These are phyloP conservation scores for Philopedon plagiatum DNA, from an alignment of 2,888 invertebrate genomes.

Conservation along the genomic window DNA sequence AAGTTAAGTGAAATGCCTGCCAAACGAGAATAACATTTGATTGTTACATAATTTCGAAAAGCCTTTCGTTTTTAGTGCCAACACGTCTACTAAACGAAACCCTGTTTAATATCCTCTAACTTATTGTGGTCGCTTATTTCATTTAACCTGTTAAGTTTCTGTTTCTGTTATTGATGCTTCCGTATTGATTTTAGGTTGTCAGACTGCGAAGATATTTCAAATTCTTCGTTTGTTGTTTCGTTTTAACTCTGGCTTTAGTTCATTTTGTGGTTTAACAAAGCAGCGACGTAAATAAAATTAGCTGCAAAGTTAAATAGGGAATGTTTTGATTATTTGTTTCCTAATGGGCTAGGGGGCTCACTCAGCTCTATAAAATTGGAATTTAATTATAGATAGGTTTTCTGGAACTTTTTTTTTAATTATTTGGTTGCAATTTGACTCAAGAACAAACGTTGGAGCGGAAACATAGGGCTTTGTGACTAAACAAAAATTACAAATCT, in stretches of 20 bases:
- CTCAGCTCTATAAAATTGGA: conserved; percentile 1
- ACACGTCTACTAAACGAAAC: conserved; percentile 41
- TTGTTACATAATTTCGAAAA: conserved; percentile 42
- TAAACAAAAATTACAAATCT: too few species aligned
- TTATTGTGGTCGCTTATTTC: conserved; percentile 51
- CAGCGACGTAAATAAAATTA: conserved; percentile 44
- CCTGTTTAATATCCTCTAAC: conserved; percentile 39
- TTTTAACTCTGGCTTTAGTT: conserved; percentile 47
- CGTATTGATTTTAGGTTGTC: conserved; percentile 50
- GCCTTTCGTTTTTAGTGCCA: conserved; percentile 38
- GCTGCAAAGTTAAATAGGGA: conserved; percentile 43
- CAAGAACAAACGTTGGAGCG: too few species aligned
- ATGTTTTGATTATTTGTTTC: conserved; percentile 47
- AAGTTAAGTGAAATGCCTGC: conserved; percentile 30
- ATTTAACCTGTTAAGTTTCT: conserved; percentile 51
- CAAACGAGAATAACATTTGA: conserved; percentile 40
- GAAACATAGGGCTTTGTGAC: too few species aligned
- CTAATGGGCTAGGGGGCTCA: conserved; percentile 33
- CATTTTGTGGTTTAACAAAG: conserved; percentile 45
- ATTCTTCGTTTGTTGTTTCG: conserved; percentile 50
- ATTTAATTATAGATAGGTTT: conserved; percentile 3
- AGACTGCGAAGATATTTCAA: conserved; percentile 52
- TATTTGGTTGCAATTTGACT: too few species aligned
- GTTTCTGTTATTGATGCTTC: conserved; percentile 51
- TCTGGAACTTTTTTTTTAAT: too few species aligned